Conservation (phyloP, 2,797 vertebrate genomes). For the Danio tinwini region DNA sequence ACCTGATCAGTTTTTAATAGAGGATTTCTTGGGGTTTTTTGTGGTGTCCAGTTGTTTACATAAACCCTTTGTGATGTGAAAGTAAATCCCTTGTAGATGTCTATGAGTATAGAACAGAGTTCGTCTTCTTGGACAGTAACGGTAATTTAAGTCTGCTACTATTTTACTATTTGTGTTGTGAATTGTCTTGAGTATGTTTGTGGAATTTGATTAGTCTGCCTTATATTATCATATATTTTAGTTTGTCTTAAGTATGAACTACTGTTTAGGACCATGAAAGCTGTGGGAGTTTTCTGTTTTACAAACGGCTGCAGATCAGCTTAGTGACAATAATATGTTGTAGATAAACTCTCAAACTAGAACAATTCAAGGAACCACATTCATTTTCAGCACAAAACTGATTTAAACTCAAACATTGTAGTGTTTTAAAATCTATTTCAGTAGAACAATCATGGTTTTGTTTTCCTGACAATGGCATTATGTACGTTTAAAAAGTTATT, state of each 20-base stretch:
- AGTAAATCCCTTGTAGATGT: not conserved
- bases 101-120: not conserved
- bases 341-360: slow-evolving; percentile 13
- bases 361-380: slow-evolving; percentile 42
- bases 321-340: slow-evolving; percentile 37
- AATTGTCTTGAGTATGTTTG: not conserved
- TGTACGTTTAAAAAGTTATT: slow-evolving; percentile 15
- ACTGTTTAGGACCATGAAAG: not conserved
- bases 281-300: not conserved
- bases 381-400: slow-evolving; percentile 14
- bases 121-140: not conserved
- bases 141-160: not conserved
- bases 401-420: slow-evolving; percentile 20
- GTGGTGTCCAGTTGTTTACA: not conserved
- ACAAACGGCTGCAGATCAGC: not conserved
- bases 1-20: not conserved
- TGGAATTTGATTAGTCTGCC: not conserved
- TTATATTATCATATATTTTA: slow-evolving; percentile 3
- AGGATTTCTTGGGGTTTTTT: not conserved
- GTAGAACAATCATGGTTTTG: slow-evolving; percentile 37
- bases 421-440: slow-evolving; percentile 40
- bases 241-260: not conserved
- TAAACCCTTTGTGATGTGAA: not conserved
- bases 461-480: slow-evolving; percentile 40
- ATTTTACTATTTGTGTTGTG: not conserved